Base-by-base conservation (phyloP, 2,888 invertebrate genomes). In the Drosophila algonquin region DNA sequence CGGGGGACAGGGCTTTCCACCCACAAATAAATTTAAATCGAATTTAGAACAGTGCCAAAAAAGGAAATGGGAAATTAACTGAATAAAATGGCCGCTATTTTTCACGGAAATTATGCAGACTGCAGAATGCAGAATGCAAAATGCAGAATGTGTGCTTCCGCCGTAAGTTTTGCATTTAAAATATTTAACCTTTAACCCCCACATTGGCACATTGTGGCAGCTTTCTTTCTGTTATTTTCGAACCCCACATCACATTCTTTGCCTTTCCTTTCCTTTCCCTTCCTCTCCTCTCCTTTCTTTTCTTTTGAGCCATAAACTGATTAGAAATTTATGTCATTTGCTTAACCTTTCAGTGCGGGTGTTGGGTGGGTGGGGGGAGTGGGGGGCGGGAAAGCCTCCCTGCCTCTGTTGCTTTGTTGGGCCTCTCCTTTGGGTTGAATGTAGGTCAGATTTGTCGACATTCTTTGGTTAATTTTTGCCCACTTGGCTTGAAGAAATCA, bases 61-160 rank as follows among this genome's bases (percentile, higher is more conserved):
- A 4, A 60, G 68, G 74, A 76, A 76, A 86, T 82, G 82, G 77
- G 64, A 80, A 77, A 80, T 86, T 82, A 80, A 82, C 78, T 69
- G 68, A 51, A 46, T 51, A 46, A 81, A 86, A 76, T 81, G 69
- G 65, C 46, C 57, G 35, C 60, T 70, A 70, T 70, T 70, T 60
- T 44, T 27, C 60, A 21, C 21, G 71, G 50, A 67, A 67, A 68
- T 68, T 30, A n/a, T n/a, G 40, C 2, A 2, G 24, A 24, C 5
- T 0, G 24, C 24, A 5, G 5, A 24, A 24, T 0, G 24, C 4
- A 4, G 35, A 35, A 35, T 35, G 12, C 21, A 21, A 3, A 21
- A n/a, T n/a, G 40, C 4, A 4, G 35, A 35, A 35, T 35, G 12
- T 5, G 35, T 54, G 3, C 4, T 30, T 16, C 10, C 12, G 18